A percentile compares a stretch with the other conserved stretches of the same genome.
Evolutionary conservation across 2,113 vertebrate species (phyloP).

Genomic region (Leucopsar rothschildi): DNA sequence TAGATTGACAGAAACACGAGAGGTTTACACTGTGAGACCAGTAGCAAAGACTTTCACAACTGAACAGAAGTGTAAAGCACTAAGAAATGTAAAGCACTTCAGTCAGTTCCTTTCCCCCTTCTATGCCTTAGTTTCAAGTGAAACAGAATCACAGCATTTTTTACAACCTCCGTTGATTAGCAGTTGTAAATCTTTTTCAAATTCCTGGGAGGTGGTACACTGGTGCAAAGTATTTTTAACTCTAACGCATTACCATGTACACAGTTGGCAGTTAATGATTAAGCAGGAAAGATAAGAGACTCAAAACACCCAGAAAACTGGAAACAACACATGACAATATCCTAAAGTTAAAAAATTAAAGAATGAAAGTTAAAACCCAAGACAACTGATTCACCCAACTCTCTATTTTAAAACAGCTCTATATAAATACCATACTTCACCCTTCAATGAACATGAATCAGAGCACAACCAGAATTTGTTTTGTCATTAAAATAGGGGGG

Average conservation of each 20-base stretch:
- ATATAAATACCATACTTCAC: neutral
- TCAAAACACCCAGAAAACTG: neutral
- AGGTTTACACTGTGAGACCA: neutral
- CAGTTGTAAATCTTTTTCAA: neutral
- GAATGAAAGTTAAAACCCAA: neutral
- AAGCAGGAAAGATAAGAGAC: neutral
- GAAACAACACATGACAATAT: neutral
- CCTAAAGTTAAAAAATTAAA: neutral
- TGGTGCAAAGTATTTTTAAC: neutral
- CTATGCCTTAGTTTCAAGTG: neutral
- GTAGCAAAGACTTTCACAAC: neutral
- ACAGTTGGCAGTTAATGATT: neutral
- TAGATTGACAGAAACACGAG: neutral
- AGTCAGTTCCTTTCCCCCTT: neutral
- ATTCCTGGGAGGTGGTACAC: neutral
- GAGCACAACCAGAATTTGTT: neutral
- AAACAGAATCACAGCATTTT: neutral
- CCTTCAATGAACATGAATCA: neutral
- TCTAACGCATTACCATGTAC: neutral
- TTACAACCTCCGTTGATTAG: neutral
- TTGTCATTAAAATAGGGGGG: neutral
- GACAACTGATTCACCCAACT: neutral
- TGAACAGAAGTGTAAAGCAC: neutral
- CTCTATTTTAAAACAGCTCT: neutral
- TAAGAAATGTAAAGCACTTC: neutral